Conservation (phyloP, 2,888 invertebrate genomes). For the Eueremaeus valkanovi region DNA sequence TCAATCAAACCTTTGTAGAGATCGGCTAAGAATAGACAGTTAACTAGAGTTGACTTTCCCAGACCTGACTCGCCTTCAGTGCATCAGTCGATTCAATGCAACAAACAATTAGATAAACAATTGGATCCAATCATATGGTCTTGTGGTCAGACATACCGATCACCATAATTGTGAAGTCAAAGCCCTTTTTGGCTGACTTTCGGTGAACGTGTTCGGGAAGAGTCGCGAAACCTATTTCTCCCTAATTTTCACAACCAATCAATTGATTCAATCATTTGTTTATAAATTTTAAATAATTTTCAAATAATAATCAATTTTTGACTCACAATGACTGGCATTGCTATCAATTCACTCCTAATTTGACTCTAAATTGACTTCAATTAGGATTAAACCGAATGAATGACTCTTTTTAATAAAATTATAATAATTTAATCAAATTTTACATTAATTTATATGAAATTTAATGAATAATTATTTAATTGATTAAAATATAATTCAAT, state of each 20-base stretch:
- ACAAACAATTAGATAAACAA: conserved; percentile 23
- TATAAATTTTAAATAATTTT: not conserved
- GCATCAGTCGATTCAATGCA: not conserved
- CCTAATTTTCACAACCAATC: not conserved
- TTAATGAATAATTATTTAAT: too few species aligned
- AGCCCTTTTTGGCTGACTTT: conserved; percentile 91
- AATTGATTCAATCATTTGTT: too few species aligned
- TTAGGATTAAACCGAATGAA: not conserved
- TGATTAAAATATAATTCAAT: not conserved
- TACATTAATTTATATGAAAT: too few species aligned
- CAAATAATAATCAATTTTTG: not conserved
- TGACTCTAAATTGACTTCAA: not conserved
- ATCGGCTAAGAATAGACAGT: conserved; percentile 88
- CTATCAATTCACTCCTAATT: not conserved
- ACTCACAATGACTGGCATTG: conserved; percentile 25
- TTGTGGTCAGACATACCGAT: conserved; percentile 69
- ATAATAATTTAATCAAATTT: too few species aligned
- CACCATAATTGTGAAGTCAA: conserved; percentile 95
- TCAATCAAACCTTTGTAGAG: too few species aligned
- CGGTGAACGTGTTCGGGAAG: conserved; percentile 92
- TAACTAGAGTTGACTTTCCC: conserved; percentile 90
- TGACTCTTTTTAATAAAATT: too few species aligned
- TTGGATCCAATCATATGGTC: too few species aligned
- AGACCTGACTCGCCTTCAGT: conserved; percentile 73
- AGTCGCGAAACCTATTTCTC: conserved; percentile 84